These are phyloP conservation scores for Paralichthys olivaceus DNA, from an alignment of 2,113 vertebrate genomes.

Conservation along the genomic window DNA sequence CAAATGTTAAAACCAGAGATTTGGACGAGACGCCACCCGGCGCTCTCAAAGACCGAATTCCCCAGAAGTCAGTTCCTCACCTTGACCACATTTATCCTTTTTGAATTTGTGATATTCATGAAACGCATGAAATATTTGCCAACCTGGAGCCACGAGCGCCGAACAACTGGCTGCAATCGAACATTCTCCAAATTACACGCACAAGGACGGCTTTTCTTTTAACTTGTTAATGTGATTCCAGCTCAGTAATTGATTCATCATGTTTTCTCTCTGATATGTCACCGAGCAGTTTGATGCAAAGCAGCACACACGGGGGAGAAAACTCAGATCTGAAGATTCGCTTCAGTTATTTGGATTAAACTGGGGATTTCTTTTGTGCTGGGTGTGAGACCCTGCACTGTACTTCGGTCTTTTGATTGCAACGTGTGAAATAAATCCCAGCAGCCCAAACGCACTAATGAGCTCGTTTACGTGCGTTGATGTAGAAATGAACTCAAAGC, in stretches of 20 bases:
- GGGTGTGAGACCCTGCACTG: not conserved
- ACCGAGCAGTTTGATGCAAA: not conserved
- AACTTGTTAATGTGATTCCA: constrained; percentile 2
- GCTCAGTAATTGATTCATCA: constrained; percentile 18
- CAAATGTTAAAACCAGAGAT: constrained; percentile 54
- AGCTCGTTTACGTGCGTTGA: constrained; percentile 32
- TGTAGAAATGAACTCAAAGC: constrained; percentile 18
- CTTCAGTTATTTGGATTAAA: not conserved
- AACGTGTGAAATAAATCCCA: constrained; percentile 19
- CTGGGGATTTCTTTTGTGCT: not conserved
- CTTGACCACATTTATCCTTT: not conserved
- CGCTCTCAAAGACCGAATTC: not conserved
- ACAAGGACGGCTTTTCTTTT: constrained; percentile 16
- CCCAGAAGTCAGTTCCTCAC: constrained; percentile 1
- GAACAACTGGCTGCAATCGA: constrained; percentile 8
- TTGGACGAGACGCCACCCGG: constrained; percentile 29
- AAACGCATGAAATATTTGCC: not conserved
- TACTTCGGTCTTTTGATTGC: constrained; percentile 43
- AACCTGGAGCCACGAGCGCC: not conserved
- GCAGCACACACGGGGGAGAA: not conserved
- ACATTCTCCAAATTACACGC: constrained; percentile 13
- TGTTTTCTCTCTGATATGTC: constrained; percentile 26
- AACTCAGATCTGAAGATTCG: too few relatives aligned
- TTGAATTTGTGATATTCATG: not conserved
- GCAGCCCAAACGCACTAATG: constrained; percentile 36